Evolutionary conservation across 2,888 invertebrate genomes (phyloP), one percentile per base, ranked within the genome.

Genomic region (Deilephila porcellus): DNA sequence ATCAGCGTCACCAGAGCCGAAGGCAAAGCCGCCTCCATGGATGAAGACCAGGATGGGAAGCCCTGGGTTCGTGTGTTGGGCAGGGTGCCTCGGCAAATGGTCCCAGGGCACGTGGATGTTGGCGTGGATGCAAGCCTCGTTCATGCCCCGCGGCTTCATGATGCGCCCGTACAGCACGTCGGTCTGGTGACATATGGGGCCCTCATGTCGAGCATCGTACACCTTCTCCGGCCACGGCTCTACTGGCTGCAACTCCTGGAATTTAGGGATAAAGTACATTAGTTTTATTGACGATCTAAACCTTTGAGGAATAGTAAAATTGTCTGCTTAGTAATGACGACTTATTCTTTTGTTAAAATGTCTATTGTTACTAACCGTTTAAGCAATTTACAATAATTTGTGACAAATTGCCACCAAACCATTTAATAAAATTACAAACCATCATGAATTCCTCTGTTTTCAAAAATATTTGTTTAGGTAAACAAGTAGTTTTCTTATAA

Each of bases 171-270:
- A 94, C 53, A 93, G 77, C 20, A 93, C 85, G 80, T 95, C 95
- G 1, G 91, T 86, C 83, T 97, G 97, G 0, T 95, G 95, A 81
- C 97, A 97, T 14, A 95, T 91, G 0, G 96, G 94, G 0, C 96
- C 94, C 78, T 96, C 96, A 4, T 90, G 88, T 2, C 93, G 93
- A 1, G 96, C 96, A 76, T 96, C 92, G 75, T 92, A 90, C 0
- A 91, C 85, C 0, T 14, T 45, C 0, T 91, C 93, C 0, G 85
- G 76, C 96, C 96, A 96, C 0, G 93, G 88, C 1, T 91, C 89
- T 4, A 92, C 81, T 3, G 95, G 95, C 76, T 93, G 89, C 0
- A 96, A 93, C 75, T 95, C 94, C 96, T 96, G 85, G 4, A 90
- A 88, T 19, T 70, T n/a, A 19, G 5, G 53, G 62, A 7, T 0